phyloP scores from a whole-genome alignment of 2,888 invertebrate genomes.

The Reticulitermes lucifugus region DNA sequence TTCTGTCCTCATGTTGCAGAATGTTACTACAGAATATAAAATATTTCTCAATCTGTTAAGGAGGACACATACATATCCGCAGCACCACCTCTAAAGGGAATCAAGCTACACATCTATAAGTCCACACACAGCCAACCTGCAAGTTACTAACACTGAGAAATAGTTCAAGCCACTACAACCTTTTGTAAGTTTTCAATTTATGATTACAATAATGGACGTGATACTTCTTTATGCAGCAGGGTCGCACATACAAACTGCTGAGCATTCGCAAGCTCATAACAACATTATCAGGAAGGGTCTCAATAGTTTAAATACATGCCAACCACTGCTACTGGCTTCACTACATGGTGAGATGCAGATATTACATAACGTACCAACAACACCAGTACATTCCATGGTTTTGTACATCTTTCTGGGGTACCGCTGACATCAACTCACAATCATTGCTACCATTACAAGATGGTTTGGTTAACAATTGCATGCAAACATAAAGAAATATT shows the following conservation, averaged over 20 bases:
- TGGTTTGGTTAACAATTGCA: too few species aligned
- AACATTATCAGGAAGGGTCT: too few species aligned
- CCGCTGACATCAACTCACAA: too few species aligned
- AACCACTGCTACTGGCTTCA: neutral
- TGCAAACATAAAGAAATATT: too few species aligned
- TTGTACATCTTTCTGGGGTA: neutral
- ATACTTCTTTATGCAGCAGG: neutral
- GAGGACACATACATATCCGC: neutral
- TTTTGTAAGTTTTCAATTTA: neutral
- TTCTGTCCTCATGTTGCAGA: too few species aligned
- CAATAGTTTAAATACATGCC: too few species aligned
- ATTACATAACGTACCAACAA: neutral
- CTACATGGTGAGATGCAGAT: neutral
- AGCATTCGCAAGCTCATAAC: too few species aligned
- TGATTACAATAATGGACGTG: neutral
- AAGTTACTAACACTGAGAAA: too few species aligned
- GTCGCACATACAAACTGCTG: too few species aligned
- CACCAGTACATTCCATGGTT: neutral
- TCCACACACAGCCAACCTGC: neutral
- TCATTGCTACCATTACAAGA: too few species aligned
- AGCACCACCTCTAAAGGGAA: neutral
- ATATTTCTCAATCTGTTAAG: too few species aligned
- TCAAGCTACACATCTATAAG: conserved; percentile 4
- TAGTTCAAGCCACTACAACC: neutral
- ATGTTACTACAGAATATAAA: too few species aligned